Evolutionary conservation across 2,797 vertebrate species (phyloP).

Genomic region (Cossypha heuglini): DNA sequence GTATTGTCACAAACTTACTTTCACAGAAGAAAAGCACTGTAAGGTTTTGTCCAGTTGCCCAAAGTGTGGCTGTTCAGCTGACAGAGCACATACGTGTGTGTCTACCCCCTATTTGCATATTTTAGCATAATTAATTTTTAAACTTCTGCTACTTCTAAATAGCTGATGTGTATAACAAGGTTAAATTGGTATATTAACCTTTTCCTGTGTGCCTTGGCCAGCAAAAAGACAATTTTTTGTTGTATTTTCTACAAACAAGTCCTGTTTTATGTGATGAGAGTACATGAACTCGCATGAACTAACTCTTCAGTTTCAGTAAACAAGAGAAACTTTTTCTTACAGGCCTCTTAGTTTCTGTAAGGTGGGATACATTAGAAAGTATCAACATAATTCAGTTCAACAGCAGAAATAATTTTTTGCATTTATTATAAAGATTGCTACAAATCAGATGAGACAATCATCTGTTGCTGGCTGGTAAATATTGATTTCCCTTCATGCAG

Average conservation of each 20-base stretch:
- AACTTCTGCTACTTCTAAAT: neutral
- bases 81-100: fast-evolving
- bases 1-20: neutral
- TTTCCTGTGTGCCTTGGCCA: neutral
- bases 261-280: neutral
- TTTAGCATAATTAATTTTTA: neutral
- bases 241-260: neutral
- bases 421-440: neutral
- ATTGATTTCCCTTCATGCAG: neutral
- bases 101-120: neutral
- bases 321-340: neutral
- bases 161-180: neutral
- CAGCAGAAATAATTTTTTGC: neutral
- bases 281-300: neutral
- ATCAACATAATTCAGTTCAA: neutral
- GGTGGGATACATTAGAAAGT: neutral
- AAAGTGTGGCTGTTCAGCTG: neutral
- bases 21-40: neutral
- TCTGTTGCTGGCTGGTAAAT: neutral
- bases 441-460: neutral
- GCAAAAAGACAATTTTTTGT: neutral
- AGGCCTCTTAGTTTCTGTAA: neutral
- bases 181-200: neutral
- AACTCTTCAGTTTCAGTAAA: neutral
- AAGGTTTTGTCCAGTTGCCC: neutral